phyloP scores from a whole-genome alignment of 2,888 invertebrate genomes.

The Trissonchulus sp. region DNA sequence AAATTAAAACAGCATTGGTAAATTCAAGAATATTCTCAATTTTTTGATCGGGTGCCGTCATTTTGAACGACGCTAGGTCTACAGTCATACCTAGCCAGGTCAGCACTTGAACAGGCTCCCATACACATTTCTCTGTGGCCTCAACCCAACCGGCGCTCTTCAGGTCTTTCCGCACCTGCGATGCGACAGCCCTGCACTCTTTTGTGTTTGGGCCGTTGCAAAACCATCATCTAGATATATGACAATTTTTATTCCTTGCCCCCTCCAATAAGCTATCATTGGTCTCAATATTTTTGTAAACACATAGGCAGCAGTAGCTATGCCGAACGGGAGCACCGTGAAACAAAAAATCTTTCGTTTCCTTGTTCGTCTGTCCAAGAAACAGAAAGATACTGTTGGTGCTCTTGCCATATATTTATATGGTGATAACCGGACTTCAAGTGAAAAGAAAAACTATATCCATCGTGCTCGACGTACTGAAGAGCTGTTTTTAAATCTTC shows the following conservation, averaged over 20 bases:
- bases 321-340: not conserved
- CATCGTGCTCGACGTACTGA: not conserved
- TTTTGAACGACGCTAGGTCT: not conserved
- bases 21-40: not conserved
- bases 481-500: constrained; percentile 3
- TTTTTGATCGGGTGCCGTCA: not conserved
- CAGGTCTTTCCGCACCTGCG: not conserved
- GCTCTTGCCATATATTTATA: not conserved
- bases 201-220: not conserved
- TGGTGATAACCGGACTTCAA: too few species aligned
- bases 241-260: not conserved
- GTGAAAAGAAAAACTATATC: not conserved
- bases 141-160: not conserved
- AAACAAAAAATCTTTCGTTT: too few species aligned
- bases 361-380: not conserved
- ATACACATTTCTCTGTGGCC: not conserved
- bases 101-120: not conserved
- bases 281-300: not conserved
- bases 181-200: not conserved
- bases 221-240: constrained; percentile 7
- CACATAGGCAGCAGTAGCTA: not conserved
- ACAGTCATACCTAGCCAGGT: not conserved
- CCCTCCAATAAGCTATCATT: not conserved
- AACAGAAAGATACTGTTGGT: not conserved
- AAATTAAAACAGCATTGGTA: not conserved